phyloP scores from a whole-genome alignment of 2,113 vertebrate genomes.

The Odontesthes bonariensis region DNA sequence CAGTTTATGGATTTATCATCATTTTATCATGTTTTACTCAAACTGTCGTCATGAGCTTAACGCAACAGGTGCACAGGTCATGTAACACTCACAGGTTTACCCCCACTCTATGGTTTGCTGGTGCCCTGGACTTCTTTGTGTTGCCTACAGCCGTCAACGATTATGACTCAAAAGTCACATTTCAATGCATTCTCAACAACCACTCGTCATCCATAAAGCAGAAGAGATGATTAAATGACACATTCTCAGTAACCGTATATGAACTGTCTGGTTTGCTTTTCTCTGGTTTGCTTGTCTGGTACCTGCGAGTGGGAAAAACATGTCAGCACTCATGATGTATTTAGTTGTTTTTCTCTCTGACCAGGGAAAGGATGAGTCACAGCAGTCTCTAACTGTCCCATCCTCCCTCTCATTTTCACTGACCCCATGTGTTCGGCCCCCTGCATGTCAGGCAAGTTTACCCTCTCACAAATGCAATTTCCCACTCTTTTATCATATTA shows the following conservation, averaged over 20 bases:
- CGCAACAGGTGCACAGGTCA: conserved; percentile 37
- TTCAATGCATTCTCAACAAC: conserved; percentile 24
- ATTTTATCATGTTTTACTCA: not conserved
- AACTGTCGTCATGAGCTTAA: not conserved
- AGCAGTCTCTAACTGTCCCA: conserved; percentile 27
- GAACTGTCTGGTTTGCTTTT: conserved; percentile 14
- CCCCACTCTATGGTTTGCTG: conserved; percentile 14
- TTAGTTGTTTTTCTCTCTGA: conserved; percentile 64
- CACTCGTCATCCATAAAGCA: not conserved
- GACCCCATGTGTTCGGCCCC: conserved; percentile 25
- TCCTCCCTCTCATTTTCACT: conserved; percentile 37
- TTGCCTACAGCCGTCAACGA: not conserved
- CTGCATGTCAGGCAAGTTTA: conserved; percentile 20
- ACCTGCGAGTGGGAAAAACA: conserved; percentile 24
- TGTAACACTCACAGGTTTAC: not conserved
- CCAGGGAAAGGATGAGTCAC: conserved; percentile 71
- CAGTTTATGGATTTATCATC: conserved; percentile 8
- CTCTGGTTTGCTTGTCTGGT: conserved; percentile 1
- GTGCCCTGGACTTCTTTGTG: conserved; percentile 11
- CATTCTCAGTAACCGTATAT: conserved; percentile 15
- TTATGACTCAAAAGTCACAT: conserved; percentile 24
- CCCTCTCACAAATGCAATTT: not conserved
- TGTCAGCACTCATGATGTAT: conserved; percentile 49
- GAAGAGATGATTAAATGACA: not conserved
- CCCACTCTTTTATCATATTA: not conserved